Conservation (phyloP, 1,140 invertebrate genomes). For the Drosophila kurseongensis region DNA sequence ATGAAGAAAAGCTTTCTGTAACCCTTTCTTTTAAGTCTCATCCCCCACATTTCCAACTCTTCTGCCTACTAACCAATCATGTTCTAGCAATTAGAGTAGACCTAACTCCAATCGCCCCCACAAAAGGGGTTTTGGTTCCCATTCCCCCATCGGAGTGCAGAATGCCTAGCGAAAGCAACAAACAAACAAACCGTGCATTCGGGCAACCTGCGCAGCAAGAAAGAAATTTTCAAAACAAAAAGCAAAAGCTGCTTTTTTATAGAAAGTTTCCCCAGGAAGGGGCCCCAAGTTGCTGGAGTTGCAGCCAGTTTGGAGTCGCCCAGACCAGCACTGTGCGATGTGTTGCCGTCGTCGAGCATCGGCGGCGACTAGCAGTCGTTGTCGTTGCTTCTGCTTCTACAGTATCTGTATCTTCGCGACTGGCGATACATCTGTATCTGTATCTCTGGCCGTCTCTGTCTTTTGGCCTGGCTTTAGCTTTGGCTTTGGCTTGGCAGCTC, state of each 20-base stretch:
- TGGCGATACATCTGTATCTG: slow-evolving; percentile 14
- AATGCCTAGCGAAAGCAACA: slow-evolving; percentile 52
- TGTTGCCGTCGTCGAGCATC: slow-evolving; percentile 66
- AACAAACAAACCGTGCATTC: slow-evolving; percentile 41
- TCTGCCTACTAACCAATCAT: background rate
- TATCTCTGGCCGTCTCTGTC: slow-evolving; percentile 6
- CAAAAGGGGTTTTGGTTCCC: background rate
- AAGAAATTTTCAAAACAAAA: slow-evolving; percentile 55
- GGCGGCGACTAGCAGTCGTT: slow-evolving; percentile 56
- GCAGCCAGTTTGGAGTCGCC: slow-evolving; percentile 45
- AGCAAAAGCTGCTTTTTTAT: slow-evolving; percentile 49
- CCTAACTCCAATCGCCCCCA: slow-evolving; percentile 4
- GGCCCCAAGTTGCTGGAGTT: slow-evolving; percentile 14
- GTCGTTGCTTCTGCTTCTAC: slow-evolving; percentile 67
- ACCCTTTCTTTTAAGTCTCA: background rate
- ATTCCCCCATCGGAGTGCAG: slow-evolving; percentile 8
- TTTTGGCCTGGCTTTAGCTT: slow-evolving; percentile 12
- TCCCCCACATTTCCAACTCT: background rate
- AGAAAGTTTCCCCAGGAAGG: slow-evolving; percentile 51
- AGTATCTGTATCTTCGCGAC: slow-evolving; percentile 31
- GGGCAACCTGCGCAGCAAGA: slow-evolving; percentile 42
- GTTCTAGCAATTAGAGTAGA: slow-evolving; percentile 8
- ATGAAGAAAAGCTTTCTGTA: background rate
- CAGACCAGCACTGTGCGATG: slow-evolving; percentile 45
- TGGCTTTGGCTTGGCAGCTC: slow-evolving; percentile 44